Conservation (phyloP, 2,113 vertebrate genomes). For the Microtus richardsoni region DNA sequence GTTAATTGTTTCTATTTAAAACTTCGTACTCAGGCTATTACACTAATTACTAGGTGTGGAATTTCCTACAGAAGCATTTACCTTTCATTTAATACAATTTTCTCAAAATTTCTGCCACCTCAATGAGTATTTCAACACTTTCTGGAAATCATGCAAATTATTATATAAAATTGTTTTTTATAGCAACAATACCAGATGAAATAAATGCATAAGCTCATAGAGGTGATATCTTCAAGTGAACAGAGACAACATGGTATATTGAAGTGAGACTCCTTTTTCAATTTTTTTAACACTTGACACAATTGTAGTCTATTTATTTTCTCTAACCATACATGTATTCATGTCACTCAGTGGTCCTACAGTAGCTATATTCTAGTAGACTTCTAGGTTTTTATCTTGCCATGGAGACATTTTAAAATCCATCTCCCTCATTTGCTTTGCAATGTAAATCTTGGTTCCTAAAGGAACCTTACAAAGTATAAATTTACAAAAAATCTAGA, state of each 20-base stretch:
- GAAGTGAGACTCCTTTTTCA: background rate
- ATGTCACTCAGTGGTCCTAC: background rate
- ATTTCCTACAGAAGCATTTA: conserved; percentile 29
- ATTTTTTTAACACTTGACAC: background rate
- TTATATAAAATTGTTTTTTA: conserved; percentile 44
- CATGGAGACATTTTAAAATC: background rate
- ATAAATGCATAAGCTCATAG: background rate
- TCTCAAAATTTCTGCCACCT: background rate
- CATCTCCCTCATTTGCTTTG: background rate
- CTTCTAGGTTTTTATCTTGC: background rate
- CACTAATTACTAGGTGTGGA: background rate
- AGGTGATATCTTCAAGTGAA: background rate
- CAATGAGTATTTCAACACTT: background rate
- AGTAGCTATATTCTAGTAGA: background rate
- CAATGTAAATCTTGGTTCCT: background rate
- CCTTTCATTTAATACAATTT: conserved; percentile 45
- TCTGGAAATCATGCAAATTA: background rate
- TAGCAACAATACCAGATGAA: background rate
- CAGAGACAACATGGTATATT: background rate
- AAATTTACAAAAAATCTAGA: background rate
- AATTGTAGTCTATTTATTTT: background rate
- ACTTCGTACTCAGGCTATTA: background rate
- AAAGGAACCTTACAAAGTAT: background rate
- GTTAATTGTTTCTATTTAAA: conserved; percentile 58
- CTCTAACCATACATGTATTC: background rate